Base-by-base conservation (phyloP, 2,797 vertebrate species). In the Poecile montanus region DNA sequence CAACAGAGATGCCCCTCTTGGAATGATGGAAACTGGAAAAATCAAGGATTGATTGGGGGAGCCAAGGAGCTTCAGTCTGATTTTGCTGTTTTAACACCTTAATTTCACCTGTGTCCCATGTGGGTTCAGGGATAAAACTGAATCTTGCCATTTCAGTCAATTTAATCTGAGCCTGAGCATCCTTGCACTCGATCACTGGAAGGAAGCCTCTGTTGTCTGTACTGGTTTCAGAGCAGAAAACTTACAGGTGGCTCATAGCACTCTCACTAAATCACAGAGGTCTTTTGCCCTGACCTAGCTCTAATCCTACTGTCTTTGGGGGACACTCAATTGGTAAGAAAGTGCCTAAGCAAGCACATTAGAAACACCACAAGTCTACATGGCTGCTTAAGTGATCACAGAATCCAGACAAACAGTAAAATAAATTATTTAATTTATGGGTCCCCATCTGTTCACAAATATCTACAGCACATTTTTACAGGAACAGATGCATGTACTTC, bases 361-460 rank as follows among this genome's bases (percentile, higher is more conserved):
- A 93, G 91, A 94, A 92, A 94, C 48, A 84, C 75, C 73, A 81
- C 75, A 84, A 58, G 62, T 36, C 73, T 91, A 34, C 29, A 53
- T 4, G 62, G 82, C 63, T 94, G 90, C 86, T 88, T 88, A 91
- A 92, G 76, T 58, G 70, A 93, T 89, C 85, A 70, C 71, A 88
- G 82, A 81, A 91, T 63, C 44, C 85, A 95, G 87, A 78, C 62
- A 83, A 92, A 80, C 11, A 76, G 27, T 78, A 94, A 91, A 93
- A 92, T 75, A 81, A 83, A 84, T 91, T 81, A 95, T 81, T 78
- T 78, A 84, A 85, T 92, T 92, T 94, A 92, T 81, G 48, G n/a
- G 70, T 78, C 79, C 45, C 76, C 85, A 91, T 88, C 87, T 94
- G 87, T 86, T 86, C 85, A 84, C 73, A 88, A 93, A 67, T 93